Evolutionary conservation across 2,888 invertebrate genomes (phyloP).

Genomic region (Thelaira solivaga): DNA sequence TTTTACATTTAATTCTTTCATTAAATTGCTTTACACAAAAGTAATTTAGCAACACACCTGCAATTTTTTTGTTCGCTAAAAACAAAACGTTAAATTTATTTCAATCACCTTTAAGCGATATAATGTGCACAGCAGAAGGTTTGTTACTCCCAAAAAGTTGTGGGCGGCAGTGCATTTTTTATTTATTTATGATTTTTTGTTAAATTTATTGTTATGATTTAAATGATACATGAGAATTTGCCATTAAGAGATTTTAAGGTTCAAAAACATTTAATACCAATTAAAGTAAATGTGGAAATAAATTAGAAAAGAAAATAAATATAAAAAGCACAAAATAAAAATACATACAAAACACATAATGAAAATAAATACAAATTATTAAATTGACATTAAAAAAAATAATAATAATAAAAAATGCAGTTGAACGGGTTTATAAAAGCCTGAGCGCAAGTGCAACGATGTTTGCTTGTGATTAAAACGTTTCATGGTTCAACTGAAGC

Average conservation of each 20-base stretch:
- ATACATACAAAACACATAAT: not conserved
- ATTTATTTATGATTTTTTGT: too few relatives aligned
- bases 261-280: constrained; percentile 31
- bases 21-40: too few relatives aligned
- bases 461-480: constrained; percentile 1
- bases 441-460: constrained; percentile 40
- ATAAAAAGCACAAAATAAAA: not conserved
- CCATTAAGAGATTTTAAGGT: constrained; percentile 7
- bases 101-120: too few relatives aligned
- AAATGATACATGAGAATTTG: not conserved
- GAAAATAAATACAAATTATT: too few relatives aligned
- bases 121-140: not conserved
- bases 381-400: too few relatives aligned
- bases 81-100: too few relatives aligned
- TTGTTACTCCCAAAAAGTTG: not conserved
- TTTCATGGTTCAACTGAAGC: constrained; percentile 8
- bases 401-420: constrained; percentile 49
- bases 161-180: not conserved
- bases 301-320: constrained; percentile 19
- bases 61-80: not conserved
- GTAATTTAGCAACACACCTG: not conserved
- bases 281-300: constrained; percentile 39
- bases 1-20: too few relatives aligned
- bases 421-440: constrained; percentile 46
- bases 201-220: not conserved